phyloP scores from a whole-genome alignment of 2,797 vertebrate species.

The Pseudocheirus occidentalis region DNA sequence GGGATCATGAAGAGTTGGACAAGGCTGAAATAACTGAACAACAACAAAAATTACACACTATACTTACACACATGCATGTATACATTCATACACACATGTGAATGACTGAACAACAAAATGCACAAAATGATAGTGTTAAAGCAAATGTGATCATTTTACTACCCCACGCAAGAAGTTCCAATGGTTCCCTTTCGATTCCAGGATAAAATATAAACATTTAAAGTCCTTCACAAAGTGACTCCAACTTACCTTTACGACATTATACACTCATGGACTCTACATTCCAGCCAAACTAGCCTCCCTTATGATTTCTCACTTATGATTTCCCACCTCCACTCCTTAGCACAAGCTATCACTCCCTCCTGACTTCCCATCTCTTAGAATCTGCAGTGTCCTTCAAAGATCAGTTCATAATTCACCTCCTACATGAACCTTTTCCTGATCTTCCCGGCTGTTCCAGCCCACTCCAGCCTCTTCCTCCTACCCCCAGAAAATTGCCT shows the following conservation, averaged over 20 bases:
- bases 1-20: not conserved
- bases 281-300: not conserved
- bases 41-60: not conserved
- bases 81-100: no score
- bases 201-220: not conserved
- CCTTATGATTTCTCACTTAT: not conserved
- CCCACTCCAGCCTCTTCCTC: not conserved
- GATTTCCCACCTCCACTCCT: not conserved
- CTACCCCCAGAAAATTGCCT: not conserved
- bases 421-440: not conserved
- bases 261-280: not conserved
- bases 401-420: not conserved
- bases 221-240: not conserved
- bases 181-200: not conserved
- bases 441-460: not conserved
- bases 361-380: not conserved
- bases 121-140: not conserved
- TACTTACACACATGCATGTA: no score
- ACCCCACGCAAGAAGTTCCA: not conserved
- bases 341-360: not conserved
- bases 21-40: not conserved
- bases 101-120: not conserved
- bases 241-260: not conserved
- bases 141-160: not conserved
- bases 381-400: not conserved